Conservation (phyloP, 2,888 invertebrate species). For the Rotaria sp. region DNA sequence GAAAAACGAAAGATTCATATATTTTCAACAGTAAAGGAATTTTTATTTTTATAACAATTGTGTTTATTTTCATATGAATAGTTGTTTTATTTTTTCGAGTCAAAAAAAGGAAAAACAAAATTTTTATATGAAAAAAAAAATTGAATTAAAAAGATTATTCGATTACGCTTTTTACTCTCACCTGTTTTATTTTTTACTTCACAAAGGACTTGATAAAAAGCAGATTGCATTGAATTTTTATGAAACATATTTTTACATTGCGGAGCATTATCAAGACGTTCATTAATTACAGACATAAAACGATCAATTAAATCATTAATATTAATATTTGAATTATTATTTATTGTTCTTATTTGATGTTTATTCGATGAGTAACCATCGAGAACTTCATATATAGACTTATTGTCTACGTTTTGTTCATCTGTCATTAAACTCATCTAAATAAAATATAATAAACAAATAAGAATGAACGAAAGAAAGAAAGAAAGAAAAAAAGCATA, state of each 20-base stretch:
- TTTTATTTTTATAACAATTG: no score
- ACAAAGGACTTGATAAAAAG: neutral
- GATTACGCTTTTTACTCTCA: neutral
- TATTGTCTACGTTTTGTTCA: neutral
- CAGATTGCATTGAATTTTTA: constrained; percentile 67
- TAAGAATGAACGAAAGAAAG: neutral
- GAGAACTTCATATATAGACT: neutral
- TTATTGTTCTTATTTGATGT: neutral
- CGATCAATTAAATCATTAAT: neutral
- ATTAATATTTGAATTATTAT: neutral
- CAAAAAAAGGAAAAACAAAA: no score
- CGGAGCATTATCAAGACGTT: neutral
- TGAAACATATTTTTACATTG: constrained; percentile 84
- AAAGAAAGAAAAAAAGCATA: neutral
- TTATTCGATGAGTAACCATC: neutral
- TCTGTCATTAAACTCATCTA: neutral
- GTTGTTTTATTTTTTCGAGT: no score
- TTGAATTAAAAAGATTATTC: neutral
- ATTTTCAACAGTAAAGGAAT: no score
- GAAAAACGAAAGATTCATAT: no score
- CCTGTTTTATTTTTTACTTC: neutral
- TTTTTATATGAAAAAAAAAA: neutral
- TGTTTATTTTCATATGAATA: no score
- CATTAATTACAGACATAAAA: neutral
- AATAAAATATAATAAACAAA: neutral